Percentiles rank a stretch among this genome's conserved stretches.
phyloP scores from a whole-genome alignment of 1,140 invertebrate species.

The Apis florea region DNA sequence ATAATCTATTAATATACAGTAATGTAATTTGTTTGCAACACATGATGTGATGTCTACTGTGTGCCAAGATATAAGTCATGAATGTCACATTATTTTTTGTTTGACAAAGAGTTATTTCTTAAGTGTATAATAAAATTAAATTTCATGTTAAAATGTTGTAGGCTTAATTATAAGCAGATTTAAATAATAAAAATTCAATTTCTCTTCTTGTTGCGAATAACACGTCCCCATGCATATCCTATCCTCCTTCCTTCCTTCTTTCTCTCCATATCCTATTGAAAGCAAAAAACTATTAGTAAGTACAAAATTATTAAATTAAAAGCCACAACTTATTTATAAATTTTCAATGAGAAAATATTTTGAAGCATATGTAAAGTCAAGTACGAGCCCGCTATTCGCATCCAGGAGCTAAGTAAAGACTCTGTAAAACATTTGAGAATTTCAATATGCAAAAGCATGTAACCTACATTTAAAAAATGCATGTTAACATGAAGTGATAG shows the following conservation, averaged over 20 bases:
- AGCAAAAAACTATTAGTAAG: constrained; percentile 81
- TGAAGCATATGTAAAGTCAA: constrained; percentile 64
- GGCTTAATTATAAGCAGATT: constrained; percentile 68
- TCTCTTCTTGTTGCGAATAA: constrained; percentile 74
- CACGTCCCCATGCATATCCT: constrained; percentile 77
- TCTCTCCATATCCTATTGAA: constrained; percentile 76
- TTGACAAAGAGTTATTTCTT: constrained; percentile 43
- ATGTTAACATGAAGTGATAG: constrained; percentile 59
- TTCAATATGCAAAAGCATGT: constrained; percentile 66
- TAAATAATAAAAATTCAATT: constrained; percentile 68
- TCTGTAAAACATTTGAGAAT: constrained; percentile 69
- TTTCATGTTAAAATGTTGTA: constrained; percentile 58
- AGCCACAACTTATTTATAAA: constrained; percentile 57
- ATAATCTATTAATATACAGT: constrained; percentile 62
- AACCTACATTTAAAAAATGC: constrained; percentile 59
- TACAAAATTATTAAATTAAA: constrained; percentile 73
- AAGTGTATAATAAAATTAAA: constrained; percentile 58
- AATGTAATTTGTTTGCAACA: constrained; percentile 72
- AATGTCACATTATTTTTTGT: constrained; percentile 55
- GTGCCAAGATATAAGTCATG: constrained; percentile 55
- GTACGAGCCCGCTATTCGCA: constrained; percentile 65
- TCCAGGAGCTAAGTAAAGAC: constrained; percentile 69
- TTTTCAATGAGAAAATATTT: constrained; percentile 63
- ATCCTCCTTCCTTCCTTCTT: constrained; percentile 74
- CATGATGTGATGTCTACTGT: constrained; percentile 67